Evolutionary conservation across 2,113 vertebrate species (phyloP).

Genomic region (Carettochelys insculpta): DNA sequence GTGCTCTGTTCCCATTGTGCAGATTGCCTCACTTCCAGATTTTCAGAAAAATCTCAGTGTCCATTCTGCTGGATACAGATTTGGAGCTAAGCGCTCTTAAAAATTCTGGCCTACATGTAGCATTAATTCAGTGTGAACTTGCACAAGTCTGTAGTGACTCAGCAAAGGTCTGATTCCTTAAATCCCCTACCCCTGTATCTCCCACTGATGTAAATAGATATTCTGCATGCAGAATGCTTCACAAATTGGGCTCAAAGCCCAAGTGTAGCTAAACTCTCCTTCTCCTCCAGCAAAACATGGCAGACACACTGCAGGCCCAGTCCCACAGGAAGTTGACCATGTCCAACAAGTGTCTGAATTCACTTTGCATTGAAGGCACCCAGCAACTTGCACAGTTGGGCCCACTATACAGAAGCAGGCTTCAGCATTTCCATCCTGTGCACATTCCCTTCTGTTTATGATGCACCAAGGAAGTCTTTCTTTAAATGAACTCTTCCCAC

Average conservation of each 20-base stretch:
- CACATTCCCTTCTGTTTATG: background rate
- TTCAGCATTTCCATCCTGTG: background rate
- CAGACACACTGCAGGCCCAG: background rate
- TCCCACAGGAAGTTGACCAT: background rate
- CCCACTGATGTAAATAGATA: background rate
- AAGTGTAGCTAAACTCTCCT: background rate
- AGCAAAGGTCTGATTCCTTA: background rate
- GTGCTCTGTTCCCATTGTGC: background rate
- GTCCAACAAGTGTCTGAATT: rapidly evolving
- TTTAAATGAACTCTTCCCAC: background rate
- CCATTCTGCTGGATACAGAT: background rate
- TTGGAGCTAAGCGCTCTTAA: background rate
- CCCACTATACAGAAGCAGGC: rapidly evolving
- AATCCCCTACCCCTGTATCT: rapidly evolving
- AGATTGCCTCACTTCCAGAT: too few relatives aligned
- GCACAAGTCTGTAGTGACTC: background rate
- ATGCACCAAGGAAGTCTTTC: background rate
- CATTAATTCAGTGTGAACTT: background rate
- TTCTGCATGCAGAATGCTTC: background rate
- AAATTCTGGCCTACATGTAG: background rate
- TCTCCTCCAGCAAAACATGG: rapidly evolving
- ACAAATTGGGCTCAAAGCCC: background rate
- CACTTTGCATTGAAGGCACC: background rate
- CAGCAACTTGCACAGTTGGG: background rate
- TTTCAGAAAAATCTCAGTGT: background rate